Conservation (phyloP, 2,113 vertebrate species). For the Glaucomys volans region DNA sequence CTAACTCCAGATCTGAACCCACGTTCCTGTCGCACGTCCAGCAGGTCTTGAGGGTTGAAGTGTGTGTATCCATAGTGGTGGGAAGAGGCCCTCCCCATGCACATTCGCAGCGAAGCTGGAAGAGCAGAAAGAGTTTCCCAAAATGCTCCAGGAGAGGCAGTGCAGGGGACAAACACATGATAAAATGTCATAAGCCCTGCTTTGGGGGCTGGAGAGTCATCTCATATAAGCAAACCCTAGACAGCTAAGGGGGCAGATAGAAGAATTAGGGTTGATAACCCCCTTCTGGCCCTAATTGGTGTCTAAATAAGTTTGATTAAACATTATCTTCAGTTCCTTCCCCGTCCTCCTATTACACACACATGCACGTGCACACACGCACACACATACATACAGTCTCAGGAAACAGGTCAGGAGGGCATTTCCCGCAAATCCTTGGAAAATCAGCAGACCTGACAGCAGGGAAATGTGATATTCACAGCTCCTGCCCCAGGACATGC, state of each 20-base stretch:
- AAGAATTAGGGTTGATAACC: rapidly evolving
- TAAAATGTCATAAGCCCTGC: neutral
- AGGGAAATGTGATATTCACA: neutral
- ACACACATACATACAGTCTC: neutral
- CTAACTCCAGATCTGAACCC: neutral
- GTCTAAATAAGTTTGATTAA: neutral
- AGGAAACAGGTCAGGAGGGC: neutral
- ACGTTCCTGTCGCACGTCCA: neutral
- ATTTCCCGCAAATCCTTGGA: neutral
- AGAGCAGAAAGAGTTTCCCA: neutral
- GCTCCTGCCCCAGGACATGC: neutral
- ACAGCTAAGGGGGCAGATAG: neutral
- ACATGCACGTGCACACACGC: neutral
- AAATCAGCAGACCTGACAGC: neutral
- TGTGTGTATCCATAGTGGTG: neutral
- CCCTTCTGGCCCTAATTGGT: neutral
- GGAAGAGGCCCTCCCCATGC: rapidly evolving
- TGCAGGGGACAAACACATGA: neutral
- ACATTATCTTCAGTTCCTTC: neutral
- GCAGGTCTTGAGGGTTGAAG: neutral
- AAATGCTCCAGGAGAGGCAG: neutral
- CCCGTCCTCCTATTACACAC: neutral
- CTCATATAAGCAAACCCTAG: neutral
- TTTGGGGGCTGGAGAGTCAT: neutral
- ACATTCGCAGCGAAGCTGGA: neutral